Evolutionary conservation across 1,140 invertebrate genomes (phyloP).

Genomic region (Thaumetopoea pityocampa): DNA sequence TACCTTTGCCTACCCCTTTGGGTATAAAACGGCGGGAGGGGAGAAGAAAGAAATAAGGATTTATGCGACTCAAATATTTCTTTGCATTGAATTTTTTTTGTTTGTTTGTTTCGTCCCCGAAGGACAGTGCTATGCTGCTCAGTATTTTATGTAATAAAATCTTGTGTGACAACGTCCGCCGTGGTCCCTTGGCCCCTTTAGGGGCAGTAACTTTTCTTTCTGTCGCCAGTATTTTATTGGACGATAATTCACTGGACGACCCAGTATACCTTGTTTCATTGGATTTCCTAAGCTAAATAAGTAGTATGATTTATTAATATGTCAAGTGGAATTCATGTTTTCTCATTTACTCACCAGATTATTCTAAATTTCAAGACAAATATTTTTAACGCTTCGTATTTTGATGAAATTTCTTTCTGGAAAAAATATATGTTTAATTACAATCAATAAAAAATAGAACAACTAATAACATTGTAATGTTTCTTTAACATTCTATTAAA

Average conservation of each 20-base stretch:
- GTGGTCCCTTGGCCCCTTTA: constrained; percentile 29
- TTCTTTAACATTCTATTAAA: no score
- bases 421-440: no score
- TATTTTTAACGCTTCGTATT: no score
- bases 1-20: no score
- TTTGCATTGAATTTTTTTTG: constrained; percentile 23
- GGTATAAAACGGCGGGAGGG: no score
- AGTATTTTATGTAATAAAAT: constrained; percentile 36
- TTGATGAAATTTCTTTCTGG: no score
- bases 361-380: no score
- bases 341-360: no score
- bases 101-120: constrained; percentile 23
- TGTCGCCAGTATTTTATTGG: constrained; percentile 36
- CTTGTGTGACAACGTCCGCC: constrained; percentile 24
- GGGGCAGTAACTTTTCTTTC: constrained; percentile 26
- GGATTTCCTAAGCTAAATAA: constrained; percentile 28
- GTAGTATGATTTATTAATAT: no score
- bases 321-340: no score
- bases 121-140: constrained; percentile 23
- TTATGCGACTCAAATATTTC: constrained; percentile 13
- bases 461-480: no score
- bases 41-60: constrained; percentile 9
- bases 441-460: no score
- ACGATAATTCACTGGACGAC: constrained; percentile 28
- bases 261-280: constrained; percentile 33